Evolutionary conservation across 2,113 vertebrate species (phyloP).

Genomic region (Candoia aspera): DNA sequence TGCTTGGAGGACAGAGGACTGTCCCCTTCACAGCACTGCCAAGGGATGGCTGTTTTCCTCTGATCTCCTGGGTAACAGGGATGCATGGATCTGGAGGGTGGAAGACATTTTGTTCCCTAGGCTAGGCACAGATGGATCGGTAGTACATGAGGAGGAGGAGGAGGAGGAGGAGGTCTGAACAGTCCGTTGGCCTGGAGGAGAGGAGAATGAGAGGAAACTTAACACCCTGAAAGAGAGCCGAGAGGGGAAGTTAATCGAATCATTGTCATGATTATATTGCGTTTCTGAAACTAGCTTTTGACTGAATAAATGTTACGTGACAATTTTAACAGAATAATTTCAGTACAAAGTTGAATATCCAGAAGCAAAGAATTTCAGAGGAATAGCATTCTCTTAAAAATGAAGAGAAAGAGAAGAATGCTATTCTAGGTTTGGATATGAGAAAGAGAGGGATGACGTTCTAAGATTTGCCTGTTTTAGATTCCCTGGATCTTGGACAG

Average conservation of each 20-base stretch:
- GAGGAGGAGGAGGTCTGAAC: constrained; percentile 26
- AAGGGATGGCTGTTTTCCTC: not conserved
- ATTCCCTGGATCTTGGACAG: not conserved
- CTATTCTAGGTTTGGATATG: not conserved
- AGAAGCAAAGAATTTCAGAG: not conserved
- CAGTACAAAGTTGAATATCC: not conserved
- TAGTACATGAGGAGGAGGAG: constrained; percentile 49
- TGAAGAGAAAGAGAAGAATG: no score
- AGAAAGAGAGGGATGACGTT: not conserved
- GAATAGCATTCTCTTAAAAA: not conserved
- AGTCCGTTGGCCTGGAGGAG: constrained; percentile 36
- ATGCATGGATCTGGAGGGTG: constrained; percentile 26
- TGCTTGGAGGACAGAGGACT: not conserved
- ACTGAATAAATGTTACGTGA: not conserved
- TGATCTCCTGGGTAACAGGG: constrained; percentile 31
- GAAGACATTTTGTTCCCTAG: constrained; percentile 1
- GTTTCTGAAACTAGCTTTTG: not conserved
- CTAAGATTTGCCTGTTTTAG: not conserved
- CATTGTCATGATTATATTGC: not conserved
- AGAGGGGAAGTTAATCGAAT: constrained; percentile 33
- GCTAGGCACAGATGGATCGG: constrained; percentile 40
- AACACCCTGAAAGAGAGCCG: constrained; percentile 66
- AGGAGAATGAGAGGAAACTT: constrained; percentile 39
- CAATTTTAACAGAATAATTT: not conserved
- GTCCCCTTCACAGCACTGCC: not conserved